Evolutionary conservation across 2,888 invertebrate species (phyloP).

Genomic region (Gari tellinella): DNA sequence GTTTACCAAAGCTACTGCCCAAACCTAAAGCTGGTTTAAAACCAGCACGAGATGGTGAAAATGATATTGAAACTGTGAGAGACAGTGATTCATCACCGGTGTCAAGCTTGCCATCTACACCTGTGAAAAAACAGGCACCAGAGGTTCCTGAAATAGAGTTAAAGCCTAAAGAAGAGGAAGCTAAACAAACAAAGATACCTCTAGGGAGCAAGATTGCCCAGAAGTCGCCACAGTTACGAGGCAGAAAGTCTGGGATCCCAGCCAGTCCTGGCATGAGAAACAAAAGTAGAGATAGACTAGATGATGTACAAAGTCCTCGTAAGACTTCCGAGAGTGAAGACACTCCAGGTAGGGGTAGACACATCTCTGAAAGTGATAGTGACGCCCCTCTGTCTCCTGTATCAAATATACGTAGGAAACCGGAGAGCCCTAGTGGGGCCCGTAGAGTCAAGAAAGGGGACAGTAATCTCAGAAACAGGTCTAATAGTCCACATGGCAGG

Average conservation of each 20-base stretch:
- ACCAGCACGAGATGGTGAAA: background rate
- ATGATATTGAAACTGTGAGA: background rate
- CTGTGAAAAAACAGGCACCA: conserved; percentile 17
- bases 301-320: too few relatives aligned
- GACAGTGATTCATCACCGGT: background rate
- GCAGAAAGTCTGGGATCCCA: conserved; percentile 49
- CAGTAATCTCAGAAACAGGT: conserved; percentile 47
- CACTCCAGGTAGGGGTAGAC: conserved; percentile 3
- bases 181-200: conserved; percentile 32
- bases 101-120: background rate
- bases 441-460: conserved; percentile 33
- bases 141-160: conserved; percentile 26
- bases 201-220: conserved; percentile 48
- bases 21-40: conserved; percentile 37
- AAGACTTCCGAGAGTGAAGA: conserved; percentile 17
- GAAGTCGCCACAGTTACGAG: conserved; percentile 42
- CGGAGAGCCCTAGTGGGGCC: conserved; percentile 39
- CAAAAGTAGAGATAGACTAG: conserved; percentile 13
- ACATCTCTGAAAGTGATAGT: conserved; percentile 46
- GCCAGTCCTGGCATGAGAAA: conserved; percentile 49
- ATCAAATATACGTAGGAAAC: conserved; percentile 25
- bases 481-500: conserved; percentile 53
- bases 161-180: conserved; percentile 25
- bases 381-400: conserved; percentile 31
- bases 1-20: conserved; percentile 45